Evolutionary conservation across 1,140 invertebrate species (phyloP), one percentile per base, ranked within the genome.

Genomic region (Archegozetes longisetosus): DNA sequence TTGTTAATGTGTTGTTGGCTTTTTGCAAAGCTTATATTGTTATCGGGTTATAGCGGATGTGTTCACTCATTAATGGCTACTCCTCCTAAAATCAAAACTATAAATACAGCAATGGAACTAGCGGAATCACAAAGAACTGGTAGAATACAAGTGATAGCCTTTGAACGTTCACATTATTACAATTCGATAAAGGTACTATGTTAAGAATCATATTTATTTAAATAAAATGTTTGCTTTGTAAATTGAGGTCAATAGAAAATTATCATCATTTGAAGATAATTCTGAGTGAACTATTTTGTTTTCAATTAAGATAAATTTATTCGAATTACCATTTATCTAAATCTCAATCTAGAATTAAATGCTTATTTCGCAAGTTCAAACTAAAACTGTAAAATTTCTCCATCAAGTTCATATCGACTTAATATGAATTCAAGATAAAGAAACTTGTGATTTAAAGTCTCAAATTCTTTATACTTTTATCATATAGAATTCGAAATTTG

Each of bases 1-100:
- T 59, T 29, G 6, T 61, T 14, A 3, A 1, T 61, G 22, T 40
- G n/a, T 25, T 26, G 58, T 2, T 61, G 59, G 59, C 58, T n/a
- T 26, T 27, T 58, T 1, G 52, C n/a, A n/a, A n/a, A 26, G 13
- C 57, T 61, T 49, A 26, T 61, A 1, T 53, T 61, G 13, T 61
- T 53, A 1, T 2, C 22, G 3, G 56, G 2, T 20, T 61, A 61
- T 24, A 55, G 55, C 26, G 27, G 55, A 3, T 57, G 57, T 61
- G 57, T 61, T 3, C 40, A 22, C 27, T 60, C 55, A 12, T 3
- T 61, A 17, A 61, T 61, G 13, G 27, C 59, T 9, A 25, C 27
- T 4, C 55, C 59, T n/a, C 12, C n/a, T 4, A n/a, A 47, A 46
- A 62, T 27, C 2, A 61, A 61, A 50, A 27, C 59, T 23, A 47